Conservation (phyloP, 2,888 invertebrate species). For the Tuta absoluta region DNA sequence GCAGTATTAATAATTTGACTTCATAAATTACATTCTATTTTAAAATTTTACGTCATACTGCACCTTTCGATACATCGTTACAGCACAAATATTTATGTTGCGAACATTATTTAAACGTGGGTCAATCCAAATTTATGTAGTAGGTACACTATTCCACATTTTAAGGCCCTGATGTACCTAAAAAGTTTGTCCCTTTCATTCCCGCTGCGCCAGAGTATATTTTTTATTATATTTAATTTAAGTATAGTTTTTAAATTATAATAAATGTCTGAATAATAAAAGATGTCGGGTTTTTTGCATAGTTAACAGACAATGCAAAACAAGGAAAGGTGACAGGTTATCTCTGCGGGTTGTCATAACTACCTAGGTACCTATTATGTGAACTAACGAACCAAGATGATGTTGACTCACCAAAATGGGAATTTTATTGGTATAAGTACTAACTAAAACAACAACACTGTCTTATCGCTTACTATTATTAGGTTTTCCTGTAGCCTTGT, state of each 20-base stretch:
- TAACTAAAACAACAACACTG: neutral
- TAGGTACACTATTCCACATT: no score
- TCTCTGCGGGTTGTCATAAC: neutral
- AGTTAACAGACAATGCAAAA: neutral
- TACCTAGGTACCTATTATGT: neutral
- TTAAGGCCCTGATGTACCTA: no score
- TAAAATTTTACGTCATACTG: neutral
- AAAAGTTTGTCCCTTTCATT: no score
- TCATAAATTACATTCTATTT: conserved; percentile 3
- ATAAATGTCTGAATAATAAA: no score
- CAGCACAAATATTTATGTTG: neutral
- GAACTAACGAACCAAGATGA: neutral
- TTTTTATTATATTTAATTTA: no score
- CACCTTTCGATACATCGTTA: neutral
- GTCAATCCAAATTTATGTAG: no score
- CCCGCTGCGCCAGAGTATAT: no score
- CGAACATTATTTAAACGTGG: neutral
- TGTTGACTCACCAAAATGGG: neutral
- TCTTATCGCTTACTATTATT: neutral
- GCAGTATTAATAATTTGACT: neutral
- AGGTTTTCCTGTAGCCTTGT: no score
- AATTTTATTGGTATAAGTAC: neutral
- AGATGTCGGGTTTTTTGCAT: no score
- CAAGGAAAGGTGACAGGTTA: conserved; percentile 4
- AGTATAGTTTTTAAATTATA: no score